Conservation (phyloP, 2,113 vertebrate genomes). For the Percopsis transmontana region DNA sequence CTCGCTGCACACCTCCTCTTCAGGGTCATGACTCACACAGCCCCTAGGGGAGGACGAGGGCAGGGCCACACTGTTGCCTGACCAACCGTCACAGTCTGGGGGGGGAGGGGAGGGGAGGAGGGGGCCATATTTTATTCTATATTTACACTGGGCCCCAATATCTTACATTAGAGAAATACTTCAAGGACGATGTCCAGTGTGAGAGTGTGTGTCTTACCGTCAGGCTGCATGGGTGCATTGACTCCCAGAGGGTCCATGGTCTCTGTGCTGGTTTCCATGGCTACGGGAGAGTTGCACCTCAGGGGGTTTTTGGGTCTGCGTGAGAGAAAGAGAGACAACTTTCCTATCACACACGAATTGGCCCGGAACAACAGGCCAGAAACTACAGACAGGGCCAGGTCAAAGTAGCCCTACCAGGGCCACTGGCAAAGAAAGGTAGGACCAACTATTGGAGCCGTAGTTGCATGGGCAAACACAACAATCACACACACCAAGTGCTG, state of each 20-base stretch:
- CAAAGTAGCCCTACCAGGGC: too few species aligned
- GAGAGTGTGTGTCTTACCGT: slow-evolving; percentile 79
- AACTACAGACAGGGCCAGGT: too few species aligned
- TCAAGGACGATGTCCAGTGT: too few species aligned
- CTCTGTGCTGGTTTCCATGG: slow-evolving; percentile 96
- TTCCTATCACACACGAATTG: not conserved
- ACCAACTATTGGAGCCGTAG: too few species aligned
- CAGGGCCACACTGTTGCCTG: slow-evolving; percentile 34
- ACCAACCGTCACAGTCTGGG: slow-evolving; percentile 74
- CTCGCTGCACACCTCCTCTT: slow-evolving; percentile 84
- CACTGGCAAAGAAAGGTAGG: too few species aligned
- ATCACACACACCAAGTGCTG: slow-evolving; percentile 34
- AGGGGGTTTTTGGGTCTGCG: slow-evolving; percentile 89
- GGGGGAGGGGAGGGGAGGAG: slow-evolving; percentile 13
- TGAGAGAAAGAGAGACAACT: slow-evolving; percentile 22
- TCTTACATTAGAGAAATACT: too few species aligned
- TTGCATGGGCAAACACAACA: slow-evolving; percentile 52
- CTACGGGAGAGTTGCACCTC: slow-evolving; percentile 95
- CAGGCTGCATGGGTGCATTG: slow-evolving; percentile 78
- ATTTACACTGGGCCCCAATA: too few species aligned
- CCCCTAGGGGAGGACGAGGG: slow-evolving; percentile 54
- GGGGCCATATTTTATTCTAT: not conserved
- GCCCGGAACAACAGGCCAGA: too few species aligned
- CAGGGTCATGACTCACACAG: slow-evolving; percentile 82
- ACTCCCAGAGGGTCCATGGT: slow-evolving; percentile 85